These are phyloP conservation scores for Ahaetulla prasina DNA, from an alignment of 2,113 vertebrate species.

Conservation along the genomic window DNA sequence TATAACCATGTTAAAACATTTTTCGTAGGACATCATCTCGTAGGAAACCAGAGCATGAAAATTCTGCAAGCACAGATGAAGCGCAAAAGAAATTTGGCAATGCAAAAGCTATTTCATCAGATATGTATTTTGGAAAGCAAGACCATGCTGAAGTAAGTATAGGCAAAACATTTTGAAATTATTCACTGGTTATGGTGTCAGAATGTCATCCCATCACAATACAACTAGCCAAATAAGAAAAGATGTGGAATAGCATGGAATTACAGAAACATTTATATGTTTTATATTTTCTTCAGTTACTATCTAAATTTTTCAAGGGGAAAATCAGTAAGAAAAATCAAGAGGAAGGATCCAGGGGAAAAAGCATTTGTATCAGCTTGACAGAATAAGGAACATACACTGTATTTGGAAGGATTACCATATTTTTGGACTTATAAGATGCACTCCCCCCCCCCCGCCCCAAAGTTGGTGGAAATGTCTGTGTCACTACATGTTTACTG, in stretches of 20 bases:
- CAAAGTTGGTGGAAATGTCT: too few species aligned
- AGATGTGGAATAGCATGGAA: background rate
- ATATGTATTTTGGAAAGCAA: conserved; percentile 95
- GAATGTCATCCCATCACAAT: background rate
- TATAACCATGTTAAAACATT: background rate
- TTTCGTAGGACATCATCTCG: conserved; percentile 73
- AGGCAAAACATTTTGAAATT: background rate
- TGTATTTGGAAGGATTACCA: background rate
- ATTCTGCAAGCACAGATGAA: conserved; percentile 67
- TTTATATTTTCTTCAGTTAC: background rate
- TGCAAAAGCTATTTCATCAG: conserved; percentile 90
- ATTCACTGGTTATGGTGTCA: background rate
- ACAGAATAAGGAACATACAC: background rate
- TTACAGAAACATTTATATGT: background rate
- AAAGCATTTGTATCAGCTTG: background rate
- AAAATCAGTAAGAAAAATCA: background rate
- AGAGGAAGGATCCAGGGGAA: background rate
- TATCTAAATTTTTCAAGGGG: background rate
- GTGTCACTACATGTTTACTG: too few species aligned
- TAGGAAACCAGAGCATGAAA: conserved; percentile 76
- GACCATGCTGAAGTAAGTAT: conserved; percentile 79
- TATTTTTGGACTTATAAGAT: too few species aligned
- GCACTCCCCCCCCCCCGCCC: too few species aligned
- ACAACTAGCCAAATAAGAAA: background rate
- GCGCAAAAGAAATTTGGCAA: conserved; percentile 91